Percentiles rank a stretch among this genome's conserved stretches.
These are phyloP conservation scores for Leptarthrus brevirostris DNA, from an alignment of 2,888 invertebrate species.

Conservation along the genomic window DNA sequence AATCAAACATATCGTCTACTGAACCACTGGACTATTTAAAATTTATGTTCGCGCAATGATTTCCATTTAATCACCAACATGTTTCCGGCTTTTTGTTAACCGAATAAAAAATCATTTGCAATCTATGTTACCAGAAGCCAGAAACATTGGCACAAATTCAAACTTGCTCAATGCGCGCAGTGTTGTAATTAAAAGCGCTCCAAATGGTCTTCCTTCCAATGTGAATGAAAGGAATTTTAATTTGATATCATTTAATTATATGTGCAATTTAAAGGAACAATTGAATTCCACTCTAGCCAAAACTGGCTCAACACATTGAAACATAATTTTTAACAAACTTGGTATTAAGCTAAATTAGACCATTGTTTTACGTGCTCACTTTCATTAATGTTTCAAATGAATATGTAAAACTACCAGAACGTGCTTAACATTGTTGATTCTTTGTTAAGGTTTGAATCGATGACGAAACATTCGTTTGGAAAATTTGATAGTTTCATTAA, in stretches of 20 bases:
- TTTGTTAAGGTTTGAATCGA: not conserved
- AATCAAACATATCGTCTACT: too few relatives aligned
- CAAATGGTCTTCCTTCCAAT: conserved; percentile 9
- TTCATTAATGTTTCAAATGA: not conserved
- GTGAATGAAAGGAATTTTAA: conserved; percentile 26
- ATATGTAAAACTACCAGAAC: not conserved
- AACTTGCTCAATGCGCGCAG: conserved; percentile 11
- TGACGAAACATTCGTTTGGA: not conserved
- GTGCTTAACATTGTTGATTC: not conserved
- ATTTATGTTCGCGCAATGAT: too few relatives aligned
- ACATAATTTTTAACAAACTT: not conserved
- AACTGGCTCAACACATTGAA: not conserved
- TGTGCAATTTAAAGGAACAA: conserved; percentile 22
- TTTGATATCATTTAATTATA: conserved; percentile 28
- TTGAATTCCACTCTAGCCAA: conserved; percentile 2
- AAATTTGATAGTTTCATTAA: too few relatives aligned
- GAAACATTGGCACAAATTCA: conserved; percentile 23
- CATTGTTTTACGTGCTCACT: conserved; percentile 1
- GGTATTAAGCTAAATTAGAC: not conserved
- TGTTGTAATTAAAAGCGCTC: conserved; percentile 27
- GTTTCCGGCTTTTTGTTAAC: not conserved
- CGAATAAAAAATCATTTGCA: conserved; percentile 9
- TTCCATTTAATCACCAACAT: not conserved
- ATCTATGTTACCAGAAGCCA: not conserved
- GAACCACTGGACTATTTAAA: too few relatives aligned